These are phyloP conservation scores for Cirrhinus mrigala DNA, from an alignment of 2,797 vertebrate species.

Conservation along the genomic window DNA sequence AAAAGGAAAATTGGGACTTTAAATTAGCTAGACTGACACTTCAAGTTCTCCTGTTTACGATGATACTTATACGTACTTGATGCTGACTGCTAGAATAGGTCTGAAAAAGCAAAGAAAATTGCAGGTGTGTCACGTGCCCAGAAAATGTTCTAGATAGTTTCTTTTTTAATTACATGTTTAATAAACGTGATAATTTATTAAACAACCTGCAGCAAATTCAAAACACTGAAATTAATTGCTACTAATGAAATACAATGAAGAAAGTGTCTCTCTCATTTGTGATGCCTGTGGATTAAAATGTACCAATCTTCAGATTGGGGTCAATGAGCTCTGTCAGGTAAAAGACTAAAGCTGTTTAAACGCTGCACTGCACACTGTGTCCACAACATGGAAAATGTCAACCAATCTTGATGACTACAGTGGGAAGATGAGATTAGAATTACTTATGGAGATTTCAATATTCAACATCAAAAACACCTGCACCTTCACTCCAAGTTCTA, in stretches of 20 bases:
- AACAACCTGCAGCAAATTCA: not conserved
- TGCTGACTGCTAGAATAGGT: too few species aligned
- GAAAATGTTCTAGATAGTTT: too few species aligned
- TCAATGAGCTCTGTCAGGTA: slow-evolving; percentile 78
- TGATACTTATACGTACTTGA: too few species aligned
- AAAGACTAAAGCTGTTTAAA: slow-evolving; percentile 79
- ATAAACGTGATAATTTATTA: not conserved
- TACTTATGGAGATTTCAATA: not conserved
- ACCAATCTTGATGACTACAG: slow-evolving; percentile 30
- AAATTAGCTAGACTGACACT: too few species aligned
- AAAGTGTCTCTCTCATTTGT: slow-evolving; percentile 12
- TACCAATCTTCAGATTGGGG: slow-evolving; percentile 79
- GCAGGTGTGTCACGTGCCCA: too few species aligned
- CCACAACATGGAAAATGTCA: slow-evolving; percentile 17
- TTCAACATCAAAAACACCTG: not conserved
- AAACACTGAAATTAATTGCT: not conserved
- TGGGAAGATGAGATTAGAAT: slow-evolving; percentile 38
- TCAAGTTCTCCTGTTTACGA: too few species aligned
- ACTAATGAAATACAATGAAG: not conserved
- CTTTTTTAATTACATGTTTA: not conserved
- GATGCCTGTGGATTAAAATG: slow-evolving; percentile 64
- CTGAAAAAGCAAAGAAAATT: too few species aligned
- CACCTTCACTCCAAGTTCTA: not conserved
- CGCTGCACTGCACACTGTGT: not conserved
- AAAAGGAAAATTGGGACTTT: too few species aligned